Conservation (phyloP, 2,113 vertebrate species). For the Sigmodon hispidus region DNA sequence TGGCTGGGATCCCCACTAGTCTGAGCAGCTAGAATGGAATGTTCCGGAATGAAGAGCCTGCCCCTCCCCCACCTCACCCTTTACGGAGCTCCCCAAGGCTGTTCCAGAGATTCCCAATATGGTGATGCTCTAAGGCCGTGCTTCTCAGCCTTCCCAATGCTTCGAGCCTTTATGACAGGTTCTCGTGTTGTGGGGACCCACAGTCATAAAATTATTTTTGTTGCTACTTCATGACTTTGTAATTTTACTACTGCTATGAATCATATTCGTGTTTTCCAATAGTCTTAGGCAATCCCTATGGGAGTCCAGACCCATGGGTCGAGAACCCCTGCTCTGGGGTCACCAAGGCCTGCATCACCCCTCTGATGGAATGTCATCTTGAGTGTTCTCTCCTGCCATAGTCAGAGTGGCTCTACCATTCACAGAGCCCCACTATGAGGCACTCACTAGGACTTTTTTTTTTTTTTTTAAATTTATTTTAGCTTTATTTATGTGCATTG, state of each 20-base stretch:
- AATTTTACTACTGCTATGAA: neutral
- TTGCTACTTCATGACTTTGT: neutral
- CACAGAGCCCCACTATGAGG: neutral
- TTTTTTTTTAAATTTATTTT: too few species aligned
- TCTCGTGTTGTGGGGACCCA: neutral
- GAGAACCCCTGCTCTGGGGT: constrained; percentile 7
- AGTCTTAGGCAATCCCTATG: neutral
- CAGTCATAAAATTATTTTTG: neutral
- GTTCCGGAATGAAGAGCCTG: constrained; percentile 71
- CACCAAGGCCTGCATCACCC: neutral
- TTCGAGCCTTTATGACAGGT: neutral
- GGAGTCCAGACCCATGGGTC: neutral
- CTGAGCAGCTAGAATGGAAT: constrained; percentile 80
- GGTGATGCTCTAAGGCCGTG: constrained; percentile 5
- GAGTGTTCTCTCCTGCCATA: neutral
- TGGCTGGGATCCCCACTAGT: constrained; percentile 73
- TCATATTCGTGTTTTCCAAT: neutral
- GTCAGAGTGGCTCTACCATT: neutral
- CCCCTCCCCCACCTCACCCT: constrained; percentile 63
- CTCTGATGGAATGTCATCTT: neutral
- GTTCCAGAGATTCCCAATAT: constrained; percentile 70
- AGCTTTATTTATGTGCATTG: too few species aligned
- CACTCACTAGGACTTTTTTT: neutral
- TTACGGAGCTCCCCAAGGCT: constrained; percentile 58
- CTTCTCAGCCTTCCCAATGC: neutral